Base-by-base conservation (phyloP, 2,113 vertebrate genomes). In the Stercorarius parasiticus region DNA sequence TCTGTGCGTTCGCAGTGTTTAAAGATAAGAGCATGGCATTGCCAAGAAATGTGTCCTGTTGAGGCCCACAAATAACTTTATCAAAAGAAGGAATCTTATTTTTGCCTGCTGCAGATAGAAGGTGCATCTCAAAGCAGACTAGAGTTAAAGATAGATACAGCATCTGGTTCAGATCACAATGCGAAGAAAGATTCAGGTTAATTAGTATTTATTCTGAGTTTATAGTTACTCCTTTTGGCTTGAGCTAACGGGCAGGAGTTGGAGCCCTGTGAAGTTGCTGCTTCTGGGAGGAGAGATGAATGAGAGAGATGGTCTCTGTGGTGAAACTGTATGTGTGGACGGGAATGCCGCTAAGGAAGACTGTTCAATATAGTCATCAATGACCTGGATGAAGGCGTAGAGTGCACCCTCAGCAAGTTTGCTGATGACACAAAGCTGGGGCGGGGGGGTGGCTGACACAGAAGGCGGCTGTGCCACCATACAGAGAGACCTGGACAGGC, bases 181-280 rank as follows among this genome's bases (percentile, higher is more conserved):
- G 86, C 0, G 20, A 77, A 86, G 82, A 72, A 95, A 79, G 82
- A 85, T 86, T 90, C 90, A 66, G 90, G 92, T 94, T 97, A 94
- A 94, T 87, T 96, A 88, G 58, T 90, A 82, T 88, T 96, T 95
- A 86, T 92, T 92, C 87, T 93, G 82, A 86, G 78, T 90, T 93
- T 72, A 76, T 62, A 78, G 47, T 61, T 85, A 90, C 27, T 86
- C 49, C 53, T 88, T 95, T 86, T 76, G 66, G 85, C 56, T 94
- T 77, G 34, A 93, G 74, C 62, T 90, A 86, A 70, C 26, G 80
- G 74, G 79, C 79, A 76, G 36, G 71, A 90, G 36, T 17, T 82
- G 58, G 40, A 95, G 43, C 66, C 52, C 38, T 30, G 21, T 25
- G 6, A 38, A 76, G 47, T 53, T 90, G n/a, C 6, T 15, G 79